Percentiles rank a stretch among this genome's conserved stretches.
These are phyloP conservation scores for Psylliodes chrysocephalus DNA, from an alignment of 2,888 invertebrate genomes.

Conservation along the genomic window DNA sequence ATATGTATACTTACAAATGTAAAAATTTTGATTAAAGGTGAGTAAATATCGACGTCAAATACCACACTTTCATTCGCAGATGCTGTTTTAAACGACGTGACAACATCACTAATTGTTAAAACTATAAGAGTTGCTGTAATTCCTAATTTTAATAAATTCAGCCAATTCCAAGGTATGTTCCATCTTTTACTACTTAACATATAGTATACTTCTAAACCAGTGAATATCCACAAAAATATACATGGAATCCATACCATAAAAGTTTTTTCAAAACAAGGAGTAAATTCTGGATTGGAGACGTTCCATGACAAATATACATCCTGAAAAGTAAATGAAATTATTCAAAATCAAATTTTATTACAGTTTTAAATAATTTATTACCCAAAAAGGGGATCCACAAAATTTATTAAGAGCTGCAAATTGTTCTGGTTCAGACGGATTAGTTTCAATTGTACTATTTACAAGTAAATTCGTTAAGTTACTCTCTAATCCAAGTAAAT, in stretches of 20 bases:
- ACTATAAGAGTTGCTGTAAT: slow-evolving; percentile 73
- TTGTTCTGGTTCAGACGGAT: background rate
- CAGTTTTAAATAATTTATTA: too few relatives aligned
- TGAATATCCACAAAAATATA: slow-evolving; percentile 81
- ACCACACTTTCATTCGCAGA: slow-evolving; percentile 66
- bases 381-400: slow-evolving; percentile 85
- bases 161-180: slow-evolving; percentile 81
- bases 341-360: too few relatives aligned
- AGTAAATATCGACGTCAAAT: slow-evolving; percentile 78
- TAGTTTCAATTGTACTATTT: background rate
- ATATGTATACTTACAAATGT: slow-evolving; percentile 79
- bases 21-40: slow-evolving; percentile 80
- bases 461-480: background rate
- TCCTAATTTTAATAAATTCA: slow-evolving; percentile 77
- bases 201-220: slow-evolving; percentile 80
- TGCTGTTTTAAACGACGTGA: slow-evolving; percentile 70
- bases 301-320: slow-evolving; percentile 81
- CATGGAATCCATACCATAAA: slow-evolving; percentile 91
- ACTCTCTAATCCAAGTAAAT: background rate
- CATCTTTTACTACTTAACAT: slow-evolving; percentile 79
- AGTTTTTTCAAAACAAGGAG: slow-evolving; percentile 92
- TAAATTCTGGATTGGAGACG: slow-evolving; percentile 82
- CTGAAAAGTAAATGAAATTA: slow-evolving; percentile 73
- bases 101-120: slow-evolving; percentile 76
- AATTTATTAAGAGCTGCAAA: slow-evolving; percentile 76